phyloP scores from a whole-genome alignment of 2,797 vertebrate genomes.

The Megalops cyprinoides region DNA sequence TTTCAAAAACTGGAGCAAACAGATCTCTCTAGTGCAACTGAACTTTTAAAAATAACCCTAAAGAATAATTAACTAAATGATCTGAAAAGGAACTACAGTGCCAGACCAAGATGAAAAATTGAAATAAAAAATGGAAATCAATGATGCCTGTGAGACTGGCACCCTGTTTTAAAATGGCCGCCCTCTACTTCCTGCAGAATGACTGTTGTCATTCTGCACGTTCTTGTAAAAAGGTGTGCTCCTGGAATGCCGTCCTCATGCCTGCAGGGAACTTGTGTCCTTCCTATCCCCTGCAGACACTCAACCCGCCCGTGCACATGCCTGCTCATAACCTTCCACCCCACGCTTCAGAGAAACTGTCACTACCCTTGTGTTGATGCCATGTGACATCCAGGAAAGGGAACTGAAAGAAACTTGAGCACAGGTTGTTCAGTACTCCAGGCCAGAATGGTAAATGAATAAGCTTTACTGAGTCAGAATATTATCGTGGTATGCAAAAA shows the following conservation, averaged over 20 bases:
- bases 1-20: too few species aligned
- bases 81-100: too few species aligned
- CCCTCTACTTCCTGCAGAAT: background rate
- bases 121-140: background rate
- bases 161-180: too few species aligned
- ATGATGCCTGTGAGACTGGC: too few species aligned
- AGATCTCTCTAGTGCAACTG: too few species aligned
- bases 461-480: background rate
- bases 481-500: background rate
- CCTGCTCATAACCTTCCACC: background rate
- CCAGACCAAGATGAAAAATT: too few species aligned
- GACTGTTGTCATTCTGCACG: background rate
- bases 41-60: too few species aligned
- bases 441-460: background rate
- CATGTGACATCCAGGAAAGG: background rate
- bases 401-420: background rate
- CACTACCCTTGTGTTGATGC: background rate
- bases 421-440: background rate
- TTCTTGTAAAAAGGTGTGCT: constrained; percentile 12
- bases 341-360: background rate
- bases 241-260: constrained; percentile 2
- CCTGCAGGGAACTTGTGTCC: background rate
- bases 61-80: too few species aligned
- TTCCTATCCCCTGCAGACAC: constrained; percentile 13
- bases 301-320: background rate